Conservation (phyloP, 1,140 invertebrate species). For the Leguminivora glycinivorella region DNA sequence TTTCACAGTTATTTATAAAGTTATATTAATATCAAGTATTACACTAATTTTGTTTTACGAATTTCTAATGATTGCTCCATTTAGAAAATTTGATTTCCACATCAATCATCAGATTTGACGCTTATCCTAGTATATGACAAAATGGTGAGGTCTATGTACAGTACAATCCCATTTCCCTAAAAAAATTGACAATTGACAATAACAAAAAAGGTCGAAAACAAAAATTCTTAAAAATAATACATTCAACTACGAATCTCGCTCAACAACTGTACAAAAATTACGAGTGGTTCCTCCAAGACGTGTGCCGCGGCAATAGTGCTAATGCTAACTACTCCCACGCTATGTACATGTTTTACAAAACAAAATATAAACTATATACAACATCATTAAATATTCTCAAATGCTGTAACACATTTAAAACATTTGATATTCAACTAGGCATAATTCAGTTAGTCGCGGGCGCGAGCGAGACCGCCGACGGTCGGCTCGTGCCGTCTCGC, state of each 20-base stretch:
- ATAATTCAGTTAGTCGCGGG: constrained; percentile 66
- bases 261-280: constrained; percentile 78
- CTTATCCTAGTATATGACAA: constrained; percentile 73
- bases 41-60: constrained; percentile 78
- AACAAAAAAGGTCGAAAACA: constrained; percentile 74
- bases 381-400: constrained; percentile 79
- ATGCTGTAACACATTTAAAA: constrained; percentile 79
- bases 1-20: constrained; percentile 81
- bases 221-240: constrained; percentile 72
- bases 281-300: constrained; percentile 76
- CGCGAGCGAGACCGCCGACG: constrained; percentile 26
- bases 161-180: constrained; percentile 79
- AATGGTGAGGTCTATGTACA: constrained; percentile 77
- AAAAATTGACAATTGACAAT: constrained; percentile 79
- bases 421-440: constrained; percentile 78
- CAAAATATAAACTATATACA: constrained; percentile 79
- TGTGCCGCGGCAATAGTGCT: constrained; percentile 67
- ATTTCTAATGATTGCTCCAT: constrained; percentile 79
- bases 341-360: constrained; percentile 77
- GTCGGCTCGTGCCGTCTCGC: constrained; percentile 32
- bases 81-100: constrained; percentile 79
- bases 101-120: constrained; percentile 75
- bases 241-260: constrained; percentile 75
- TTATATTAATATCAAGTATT: constrained; percentile 81
- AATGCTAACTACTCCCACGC: constrained; percentile 51